These are phyloP conservation scores for Ariopsis seemanni DNA, from an alignment of 2,113 vertebrate genomes.

Conservation along the genomic window DNA sequence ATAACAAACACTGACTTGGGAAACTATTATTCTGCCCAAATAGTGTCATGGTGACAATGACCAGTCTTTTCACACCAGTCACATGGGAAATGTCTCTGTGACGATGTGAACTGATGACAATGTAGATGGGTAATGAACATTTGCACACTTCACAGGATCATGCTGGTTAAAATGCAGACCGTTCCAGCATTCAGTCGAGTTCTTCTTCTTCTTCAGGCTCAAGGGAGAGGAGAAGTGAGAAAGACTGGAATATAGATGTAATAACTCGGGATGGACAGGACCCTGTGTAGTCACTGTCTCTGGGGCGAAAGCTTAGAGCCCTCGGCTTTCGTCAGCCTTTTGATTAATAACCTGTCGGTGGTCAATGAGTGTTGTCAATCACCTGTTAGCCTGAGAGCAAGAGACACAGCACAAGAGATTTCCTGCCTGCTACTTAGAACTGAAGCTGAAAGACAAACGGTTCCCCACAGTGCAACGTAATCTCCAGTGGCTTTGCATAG, in stretches of 20 bases:
- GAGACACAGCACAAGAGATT: not conserved
- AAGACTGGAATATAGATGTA: conserved; percentile 45
- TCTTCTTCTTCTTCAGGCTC: not conserved
- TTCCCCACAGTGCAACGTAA: not conserved
- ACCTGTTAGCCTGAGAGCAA: conserved; percentile 21
- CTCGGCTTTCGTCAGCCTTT: conserved; percentile 33
- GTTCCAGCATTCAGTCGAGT: not conserved
- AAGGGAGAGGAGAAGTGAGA: not conserved
- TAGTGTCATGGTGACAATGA: not conserved
- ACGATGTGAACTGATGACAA: conserved; percentile 16
- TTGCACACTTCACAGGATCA: not conserved
- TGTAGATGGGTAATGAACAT: conserved; percentile 1
- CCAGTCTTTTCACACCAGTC: not conserved
- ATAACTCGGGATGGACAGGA: conserved; percentile 32
- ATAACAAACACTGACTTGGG: not conserved
- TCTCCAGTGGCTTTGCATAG: not conserved
- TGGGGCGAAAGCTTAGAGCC: conserved; percentile 19
- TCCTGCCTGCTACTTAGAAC: not conserved
- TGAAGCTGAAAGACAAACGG: not conserved
- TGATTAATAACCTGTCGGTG: conserved; percentile 55
- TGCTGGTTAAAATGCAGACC: not conserved
- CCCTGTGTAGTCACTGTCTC: conserved; percentile 34
- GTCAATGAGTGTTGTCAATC: conserved; percentile 51
- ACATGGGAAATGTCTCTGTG: not conserved
- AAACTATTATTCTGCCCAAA: not conserved